Conservation (phyloP, 1,140 invertebrate species). For the Drosophila melanica region DNA sequence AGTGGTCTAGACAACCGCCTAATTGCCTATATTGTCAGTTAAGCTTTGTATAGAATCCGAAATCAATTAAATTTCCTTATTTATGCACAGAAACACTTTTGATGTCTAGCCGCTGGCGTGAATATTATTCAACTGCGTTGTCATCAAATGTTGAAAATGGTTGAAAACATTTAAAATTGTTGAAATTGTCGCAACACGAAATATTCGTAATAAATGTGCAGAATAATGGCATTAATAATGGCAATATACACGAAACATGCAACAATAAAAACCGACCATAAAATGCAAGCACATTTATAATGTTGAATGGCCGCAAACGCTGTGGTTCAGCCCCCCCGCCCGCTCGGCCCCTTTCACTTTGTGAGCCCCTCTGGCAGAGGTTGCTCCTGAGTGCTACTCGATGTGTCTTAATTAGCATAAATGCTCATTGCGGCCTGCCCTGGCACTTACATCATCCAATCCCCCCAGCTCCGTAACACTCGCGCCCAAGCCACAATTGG, state of each 20-base stretch:
- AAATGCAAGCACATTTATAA: constrained; percentile 68
- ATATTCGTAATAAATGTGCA: constrained; percentile 62
- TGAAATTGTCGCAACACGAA: constrained; percentile 43
- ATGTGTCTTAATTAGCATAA: constrained; percentile 81
- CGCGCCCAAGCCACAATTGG: constrained; percentile 26
- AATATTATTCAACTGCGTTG: constrained; percentile 55
- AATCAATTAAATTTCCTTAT: neutral
- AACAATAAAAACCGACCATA: constrained; percentile 68
- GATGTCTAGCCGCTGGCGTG: constrained; percentile 26
- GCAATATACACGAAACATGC: constrained; percentile 49
- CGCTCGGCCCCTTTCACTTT: too few relatives aligned
- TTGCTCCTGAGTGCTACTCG: constrained; percentile 42
- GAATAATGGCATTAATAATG: constrained; percentile 71
- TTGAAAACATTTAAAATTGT: constrained; percentile 53
- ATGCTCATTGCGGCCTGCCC: constrained; percentile 54
- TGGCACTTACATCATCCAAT: constrained; percentile 26
- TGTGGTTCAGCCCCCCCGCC: constrained; percentile 37
- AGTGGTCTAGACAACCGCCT: neutral
- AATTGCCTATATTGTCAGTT: neutral
- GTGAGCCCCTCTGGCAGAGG: neutral
- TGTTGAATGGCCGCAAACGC: constrained; percentile 34
- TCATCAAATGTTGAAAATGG: constrained; percentile 38
- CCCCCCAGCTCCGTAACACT: too few relatives aligned
- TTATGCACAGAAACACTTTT: neutral
- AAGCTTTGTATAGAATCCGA: neutral